These are phyloP conservation scores for Selenia dentaria DNA, from an alignment of 2,888 invertebrate genomes.

Conservation along the genomic window DNA sequence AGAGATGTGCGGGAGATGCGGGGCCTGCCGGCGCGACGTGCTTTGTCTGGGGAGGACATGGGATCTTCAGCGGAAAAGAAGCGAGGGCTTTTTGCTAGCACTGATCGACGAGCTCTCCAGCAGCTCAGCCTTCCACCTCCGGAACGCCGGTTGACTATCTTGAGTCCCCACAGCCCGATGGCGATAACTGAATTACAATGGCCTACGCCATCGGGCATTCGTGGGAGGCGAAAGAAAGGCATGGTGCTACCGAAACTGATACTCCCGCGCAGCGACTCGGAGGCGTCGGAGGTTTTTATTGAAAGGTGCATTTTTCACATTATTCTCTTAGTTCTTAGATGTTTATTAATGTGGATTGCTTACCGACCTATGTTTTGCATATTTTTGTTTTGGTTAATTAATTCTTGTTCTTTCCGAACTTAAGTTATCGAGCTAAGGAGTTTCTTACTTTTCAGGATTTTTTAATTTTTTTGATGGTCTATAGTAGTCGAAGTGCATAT, in stretches of 20 bases:
- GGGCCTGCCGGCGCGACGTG: constrained; percentile 86
- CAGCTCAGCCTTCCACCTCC: constrained; percentile 89
- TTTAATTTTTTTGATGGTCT: too few species aligned
- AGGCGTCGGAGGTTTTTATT: constrained; percentile 87
- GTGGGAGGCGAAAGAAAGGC: constrained; percentile 88
- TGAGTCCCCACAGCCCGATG: constrained; percentile 92
- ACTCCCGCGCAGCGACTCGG: constrained; percentile 90
- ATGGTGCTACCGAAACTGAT: constrained; percentile 90
- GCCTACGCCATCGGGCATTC: constrained; percentile 83
- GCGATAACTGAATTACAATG: constrained; percentile 87
- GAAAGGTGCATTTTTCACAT: constrained; percentile 78
- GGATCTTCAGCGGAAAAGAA: constrained; percentile 86
- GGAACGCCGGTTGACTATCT: constrained; percentile 88
- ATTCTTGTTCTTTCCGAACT: too few species aligned
- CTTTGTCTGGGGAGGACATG: constrained; percentile 86
- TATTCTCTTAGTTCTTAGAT: too few species aligned
- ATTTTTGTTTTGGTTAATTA: too few species aligned
- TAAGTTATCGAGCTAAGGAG: too few species aligned
- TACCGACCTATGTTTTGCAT: too few species aligned
- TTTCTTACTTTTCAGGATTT: too few species aligned
- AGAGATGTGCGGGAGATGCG: constrained; percentile 87
- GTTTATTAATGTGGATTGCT: too few species aligned
- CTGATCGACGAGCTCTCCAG: constrained; percentile 86
- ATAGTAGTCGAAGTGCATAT: too few species aligned
- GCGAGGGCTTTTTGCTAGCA: constrained; percentile 86